Evolutionary conservation across 2,888 invertebrate genomes (phyloP).

Genomic region (Campoletis raptor): DNA sequence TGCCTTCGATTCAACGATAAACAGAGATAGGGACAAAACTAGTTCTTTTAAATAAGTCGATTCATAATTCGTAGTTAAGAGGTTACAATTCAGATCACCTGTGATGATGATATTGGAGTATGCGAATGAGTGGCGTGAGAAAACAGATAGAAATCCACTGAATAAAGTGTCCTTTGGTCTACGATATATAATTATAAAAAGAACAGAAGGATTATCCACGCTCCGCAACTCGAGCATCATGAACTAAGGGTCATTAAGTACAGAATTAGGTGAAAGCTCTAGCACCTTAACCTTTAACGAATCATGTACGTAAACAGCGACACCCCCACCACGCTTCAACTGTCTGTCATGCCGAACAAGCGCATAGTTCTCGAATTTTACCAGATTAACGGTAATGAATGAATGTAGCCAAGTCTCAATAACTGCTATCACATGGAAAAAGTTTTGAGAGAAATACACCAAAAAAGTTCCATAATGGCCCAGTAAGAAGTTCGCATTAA

Average conservation of each 20-base stretch:
- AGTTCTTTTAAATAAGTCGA: neutral
- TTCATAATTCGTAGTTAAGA: neutral
- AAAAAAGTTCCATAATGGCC: neutral
- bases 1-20: neutral
- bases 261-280: neutral
- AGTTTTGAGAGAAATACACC: neutral
- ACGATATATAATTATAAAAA: neutral
- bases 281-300: neutral
- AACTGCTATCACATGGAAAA: neutral
- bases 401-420: conserved; percentile 14
- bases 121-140: neutral
- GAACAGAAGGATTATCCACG: neutral
- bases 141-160: neutral
- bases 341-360: neutral
- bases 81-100: neutral
- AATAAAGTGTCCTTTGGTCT: conserved; percentile 4
- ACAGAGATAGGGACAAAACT: neutral
- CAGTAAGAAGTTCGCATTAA: conserved; percentile 8
- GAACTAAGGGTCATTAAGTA: neutral
- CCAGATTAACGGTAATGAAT: neutral
- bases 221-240: neutral
- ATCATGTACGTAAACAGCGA: neutral
- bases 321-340: neutral
- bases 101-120: neutral
- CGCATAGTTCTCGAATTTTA: no score